A percentile compares a stretch with the other conserved stretches of the same genome.
Conservation (phyloP, 2,888 invertebrate species). For the Cephalotes varians region DNA sequence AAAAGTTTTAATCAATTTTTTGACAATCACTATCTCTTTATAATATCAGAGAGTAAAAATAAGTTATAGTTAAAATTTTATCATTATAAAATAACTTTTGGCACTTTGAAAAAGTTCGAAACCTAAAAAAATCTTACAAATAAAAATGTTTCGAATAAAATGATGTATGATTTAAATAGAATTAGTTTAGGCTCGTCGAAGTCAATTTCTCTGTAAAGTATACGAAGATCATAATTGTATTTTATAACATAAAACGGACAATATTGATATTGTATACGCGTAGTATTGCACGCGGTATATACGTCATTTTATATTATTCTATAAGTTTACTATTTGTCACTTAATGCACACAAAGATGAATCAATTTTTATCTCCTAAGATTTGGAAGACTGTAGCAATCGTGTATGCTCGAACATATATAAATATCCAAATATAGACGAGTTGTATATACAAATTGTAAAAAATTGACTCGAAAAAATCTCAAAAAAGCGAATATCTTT, state of each 20-base stretch:
- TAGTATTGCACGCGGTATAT: constrained; percentile 27
- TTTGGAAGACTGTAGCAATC: constrained; percentile 37
- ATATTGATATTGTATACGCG: constrained; percentile 1
- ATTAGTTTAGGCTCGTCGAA: neutral
- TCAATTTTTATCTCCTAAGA: constrained; percentile 9
- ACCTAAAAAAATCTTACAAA: neutral
- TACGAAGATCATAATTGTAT: neutral
- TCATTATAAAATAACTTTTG: neutral
- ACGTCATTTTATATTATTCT: constrained; percentile 38
- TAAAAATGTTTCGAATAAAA: neutral
- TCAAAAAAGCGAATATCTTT: neutral
- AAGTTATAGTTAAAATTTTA: neutral
- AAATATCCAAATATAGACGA: neutral
- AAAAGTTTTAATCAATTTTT: neutral
- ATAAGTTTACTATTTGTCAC: neutral
- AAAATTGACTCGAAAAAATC: constrained; percentile 20
- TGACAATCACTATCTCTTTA: neutral
- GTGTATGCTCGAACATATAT: neutral
- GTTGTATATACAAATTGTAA: constrained; percentile 17
- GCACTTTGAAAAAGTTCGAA: neutral
- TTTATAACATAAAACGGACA: neutral
- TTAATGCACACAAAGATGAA: constrained; percentile 8
- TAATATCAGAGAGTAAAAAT: neutral
- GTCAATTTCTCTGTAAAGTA: neutral
- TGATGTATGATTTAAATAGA: neutral